A percentile compares a stretch with the other conserved stretches of the same genome.
Conservation (phyloP, 2,888 invertebrate genomes). For the Lissonota sp. region DNA sequence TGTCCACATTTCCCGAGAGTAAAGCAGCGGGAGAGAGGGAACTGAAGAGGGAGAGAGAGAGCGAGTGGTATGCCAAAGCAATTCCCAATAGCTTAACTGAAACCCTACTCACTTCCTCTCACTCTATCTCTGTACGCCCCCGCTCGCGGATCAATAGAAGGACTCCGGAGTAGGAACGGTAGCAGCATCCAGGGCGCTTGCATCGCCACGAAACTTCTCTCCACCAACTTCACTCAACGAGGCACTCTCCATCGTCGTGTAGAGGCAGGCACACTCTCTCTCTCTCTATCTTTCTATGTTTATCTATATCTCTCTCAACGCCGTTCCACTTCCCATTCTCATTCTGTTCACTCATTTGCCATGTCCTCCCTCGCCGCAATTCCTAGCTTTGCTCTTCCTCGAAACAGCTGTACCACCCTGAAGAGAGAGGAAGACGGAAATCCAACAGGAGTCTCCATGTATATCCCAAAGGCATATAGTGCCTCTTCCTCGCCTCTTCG, state of each 20-base stretch:
- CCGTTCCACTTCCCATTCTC: slow-evolving; percentile 59
- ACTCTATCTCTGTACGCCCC: slow-evolving; percentile 41
- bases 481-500: no score
- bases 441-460: no score
- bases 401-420: neutral
- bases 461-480: no score
- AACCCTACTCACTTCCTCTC: slow-evolving; percentile 69
- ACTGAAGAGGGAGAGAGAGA: slow-evolving; percentile 38
- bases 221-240: slow-evolving; percentile 64
- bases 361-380: slow-evolving; percentile 37
- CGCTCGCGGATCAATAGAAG: slow-evolving; percentile 63
- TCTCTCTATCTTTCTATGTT: neutral
- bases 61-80: slow-evolving; percentile 65
- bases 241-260: slow-evolving; percentile 59
- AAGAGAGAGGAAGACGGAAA: no score
- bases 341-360: slow-evolving; percentile 49
- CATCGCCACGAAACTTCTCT: slow-evolving; percentile 64
- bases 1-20: slow-evolving; percentile 58
- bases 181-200: slow-evolving; percentile 58
- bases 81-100: slow-evolving; percentile 77
- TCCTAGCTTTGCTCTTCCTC: slow-evolving; percentile 33
- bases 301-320: slow-evolving; percentile 42
- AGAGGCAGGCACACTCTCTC: slow-evolving; percentile 29
- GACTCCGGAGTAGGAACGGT: slow-evolving; percentile 52
- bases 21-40: slow-evolving; percentile 32